Base-by-base conservation (phyloP, 2,888 invertebrate genomes). In the Acrocyrtus sp. region DNA sequence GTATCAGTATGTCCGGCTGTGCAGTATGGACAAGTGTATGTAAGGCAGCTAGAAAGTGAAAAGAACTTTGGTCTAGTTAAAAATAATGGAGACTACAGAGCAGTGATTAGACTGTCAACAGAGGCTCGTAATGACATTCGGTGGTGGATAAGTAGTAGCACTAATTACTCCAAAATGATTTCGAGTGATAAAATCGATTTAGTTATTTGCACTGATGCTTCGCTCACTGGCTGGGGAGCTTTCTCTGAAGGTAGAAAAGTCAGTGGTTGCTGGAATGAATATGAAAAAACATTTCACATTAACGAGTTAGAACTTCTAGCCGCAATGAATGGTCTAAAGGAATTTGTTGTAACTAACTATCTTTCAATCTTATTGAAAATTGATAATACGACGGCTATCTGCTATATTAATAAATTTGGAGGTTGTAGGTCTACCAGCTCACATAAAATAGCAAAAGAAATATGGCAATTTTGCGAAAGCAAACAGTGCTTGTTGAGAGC, bases 1-100 rank as follows among this genome's bases (percentile, higher is more conserved):
- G 26, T 57, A 3, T 57, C 57, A 21, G 57, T 43, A 6, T 39
- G 41, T 21, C 57, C 57, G 5, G 57, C 41, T 19, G 43, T 43
- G 19, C 3, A 10, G 6, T 57, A 57, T 41, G 57, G 57, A 17
- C 39, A 12, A 5, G 5, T 41, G 27, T 57, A 57, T 21, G 41
- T 41, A 3, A 57, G 21, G 19, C 43, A 57, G 15, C 19, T 57
- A 8, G 57, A 57, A 17, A 24, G 21, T 43, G 57, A 57, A 19
- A 57, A 57, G 27, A 22, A 10, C 3, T 8, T 8, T 27, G 57
- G 10, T 8, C 17, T 57, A 8, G 3, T 17, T n/a, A 41, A 10
- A 3, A 27, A 39, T 22, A 4, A 39, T 41, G 21, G 21, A 24
- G 3, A 39, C 3, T 57, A 43, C 22, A 3, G 3, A 8, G 41